Percentiles rank a stretch among this genome's conserved stretches.
Conservation (phyloP, 2,113 vertebrate species). For the Neoarius graeffei region DNA sequence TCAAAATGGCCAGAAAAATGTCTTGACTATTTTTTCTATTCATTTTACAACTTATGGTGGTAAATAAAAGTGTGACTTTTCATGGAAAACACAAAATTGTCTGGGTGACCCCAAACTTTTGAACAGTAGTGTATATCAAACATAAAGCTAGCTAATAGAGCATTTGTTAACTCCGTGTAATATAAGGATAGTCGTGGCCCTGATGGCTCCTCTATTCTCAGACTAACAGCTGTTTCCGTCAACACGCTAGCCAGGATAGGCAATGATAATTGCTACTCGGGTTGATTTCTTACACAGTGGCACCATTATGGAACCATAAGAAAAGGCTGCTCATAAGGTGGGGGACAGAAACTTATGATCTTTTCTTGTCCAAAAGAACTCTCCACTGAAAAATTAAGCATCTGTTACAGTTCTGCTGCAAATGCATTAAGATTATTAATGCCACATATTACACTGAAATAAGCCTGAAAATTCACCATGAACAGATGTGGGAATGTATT, state of each 20-base stretch:
- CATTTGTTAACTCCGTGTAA: not conserved
- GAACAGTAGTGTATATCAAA: too few species aligned
- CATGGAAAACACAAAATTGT: too few species aligned
- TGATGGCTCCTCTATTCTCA: not conserved
- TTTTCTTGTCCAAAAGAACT: not conserved
- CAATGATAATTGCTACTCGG: not conserved
- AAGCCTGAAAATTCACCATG: not conserved
- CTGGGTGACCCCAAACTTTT: too few species aligned
- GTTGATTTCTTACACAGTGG: not conserved
- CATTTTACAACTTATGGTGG: too few species aligned
- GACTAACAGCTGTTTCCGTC: conserved; percentile 35
- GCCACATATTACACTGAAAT: not conserved
- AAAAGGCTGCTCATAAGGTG: not conserved
- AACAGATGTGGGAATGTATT: not conserved
- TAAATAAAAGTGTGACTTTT: too few species aligned
- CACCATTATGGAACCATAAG: not conserved
- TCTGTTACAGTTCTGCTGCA: conserved; percentile 19
- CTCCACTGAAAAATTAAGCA: not conserved
- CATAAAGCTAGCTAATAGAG: not conserved
- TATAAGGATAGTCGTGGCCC: not conserved
- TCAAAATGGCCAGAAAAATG: too few species aligned
- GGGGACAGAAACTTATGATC: not conserved
- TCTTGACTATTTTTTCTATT: too few species aligned
- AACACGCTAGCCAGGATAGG: not conserved
- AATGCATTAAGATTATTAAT: not conserved